These are phyloP conservation scores for Urocitellus parryii DNA, from an alignment of 2,113 vertebrate species.

Conservation along the genomic window DNA sequence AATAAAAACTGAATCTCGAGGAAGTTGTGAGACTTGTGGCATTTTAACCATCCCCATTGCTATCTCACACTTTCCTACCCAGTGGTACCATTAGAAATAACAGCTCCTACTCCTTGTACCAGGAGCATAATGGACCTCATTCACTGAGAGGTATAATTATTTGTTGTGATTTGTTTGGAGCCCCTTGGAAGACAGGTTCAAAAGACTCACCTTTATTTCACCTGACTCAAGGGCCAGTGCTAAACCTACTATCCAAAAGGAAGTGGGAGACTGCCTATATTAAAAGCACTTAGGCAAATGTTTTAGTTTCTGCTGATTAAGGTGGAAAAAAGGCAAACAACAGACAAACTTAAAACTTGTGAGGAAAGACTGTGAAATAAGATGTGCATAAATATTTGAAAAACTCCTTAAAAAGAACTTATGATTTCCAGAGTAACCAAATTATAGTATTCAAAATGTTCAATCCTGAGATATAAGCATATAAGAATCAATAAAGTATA, in stretches of 20 bases:
- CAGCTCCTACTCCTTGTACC: background rate
- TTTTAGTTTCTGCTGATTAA: background rate
- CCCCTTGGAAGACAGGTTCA: background rate
- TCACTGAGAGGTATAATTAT: background rate
- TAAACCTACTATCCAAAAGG: background rate
- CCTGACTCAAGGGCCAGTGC: background rate
- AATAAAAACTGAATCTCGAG: background rate
- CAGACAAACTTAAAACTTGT: background rate
- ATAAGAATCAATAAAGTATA: background rate
- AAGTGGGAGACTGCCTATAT: background rate
- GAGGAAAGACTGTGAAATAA: background rate
- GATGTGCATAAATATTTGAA: background rate
- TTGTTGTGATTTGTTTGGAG: background rate
- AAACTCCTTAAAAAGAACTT: background rate
- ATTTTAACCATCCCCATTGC: background rate
- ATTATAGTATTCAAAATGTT: conserved; percentile 10
- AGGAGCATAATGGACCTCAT: background rate
- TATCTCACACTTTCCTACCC: background rate
- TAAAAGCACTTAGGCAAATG: background rate
- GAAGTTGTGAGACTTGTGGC: background rate
- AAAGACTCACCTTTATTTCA: background rate
- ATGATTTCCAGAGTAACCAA: background rate
- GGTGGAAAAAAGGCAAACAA: background rate
- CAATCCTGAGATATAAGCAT: background rate
- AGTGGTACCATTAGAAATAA: background rate